Evolutionary conservation across 2,113 vertebrate species (phyloP).

Genomic region (Hippocampus guttulatus): DNA sequence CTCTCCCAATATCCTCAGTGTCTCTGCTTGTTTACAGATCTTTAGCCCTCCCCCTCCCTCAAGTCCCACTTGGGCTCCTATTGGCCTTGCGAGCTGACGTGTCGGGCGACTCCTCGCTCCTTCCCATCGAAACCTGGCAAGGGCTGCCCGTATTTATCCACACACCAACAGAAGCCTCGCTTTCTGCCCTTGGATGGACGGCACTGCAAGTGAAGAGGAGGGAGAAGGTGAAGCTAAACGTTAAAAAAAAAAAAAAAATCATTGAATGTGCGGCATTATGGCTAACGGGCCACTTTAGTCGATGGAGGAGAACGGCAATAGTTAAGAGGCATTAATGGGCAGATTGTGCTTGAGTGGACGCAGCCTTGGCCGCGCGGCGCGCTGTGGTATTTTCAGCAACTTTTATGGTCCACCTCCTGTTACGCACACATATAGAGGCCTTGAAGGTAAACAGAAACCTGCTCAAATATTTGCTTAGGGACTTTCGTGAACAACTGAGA

Average conservation of each 20-base stretch:
- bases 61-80: slow-evolving; percentile 61
- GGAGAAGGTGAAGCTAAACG: slow-evolving; percentile 44
- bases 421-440: slow-evolving; percentile 69
- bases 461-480: slow-evolving; percentile 76
- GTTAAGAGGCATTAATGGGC: slow-evolving; percentile 62
- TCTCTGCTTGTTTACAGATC: slow-evolving; percentile 56
- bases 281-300: slow-evolving; percentile 44
- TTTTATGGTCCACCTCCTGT: slow-evolving; percentile 72
- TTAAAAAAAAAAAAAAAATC: background rate
- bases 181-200: slow-evolving; percentile 90
- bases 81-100: slow-evolving; percentile 82
- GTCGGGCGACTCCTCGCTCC: slow-evolving; percentile 79
- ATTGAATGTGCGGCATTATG: slow-evolving; percentile 46
- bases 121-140: slow-evolving; percentile 80
- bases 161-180: slow-evolving; percentile 93
- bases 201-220: slow-evolving; percentile 75
- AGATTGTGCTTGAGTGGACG: slow-evolving; percentile 60
- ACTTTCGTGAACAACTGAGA: slow-evolving; percentile 75
- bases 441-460: slow-evolving; percentile 77
- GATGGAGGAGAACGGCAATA: slow-evolving; percentile 51
- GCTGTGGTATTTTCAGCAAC: slow-evolving; percentile 68
- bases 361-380: slow-evolving; percentile 55
- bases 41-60: slow-evolving; percentile 39
- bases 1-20: slow-evolving; percentile 58
- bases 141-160: slow-evolving; percentile 91